Evolutionary conservation across 2,888 invertebrate species (phyloP).

Genomic region (Cataglyphis albicans): DNA sequence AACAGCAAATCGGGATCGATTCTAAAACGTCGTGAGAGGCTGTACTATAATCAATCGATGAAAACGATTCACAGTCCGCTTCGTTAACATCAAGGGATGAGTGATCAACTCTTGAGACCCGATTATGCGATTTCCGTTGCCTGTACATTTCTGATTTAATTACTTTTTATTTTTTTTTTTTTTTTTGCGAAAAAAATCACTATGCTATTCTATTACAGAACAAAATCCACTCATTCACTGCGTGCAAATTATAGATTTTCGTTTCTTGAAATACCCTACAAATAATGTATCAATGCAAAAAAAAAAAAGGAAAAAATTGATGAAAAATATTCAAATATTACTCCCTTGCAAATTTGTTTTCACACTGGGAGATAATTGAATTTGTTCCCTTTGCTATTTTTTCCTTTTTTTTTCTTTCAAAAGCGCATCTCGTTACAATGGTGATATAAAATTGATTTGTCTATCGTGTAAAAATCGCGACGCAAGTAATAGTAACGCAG

Average conservation of each 20-base stretch:
- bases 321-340: not conserved
- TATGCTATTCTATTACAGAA: not conserved
- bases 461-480: conserved; percentile 6
- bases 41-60: conserved; percentile 52
- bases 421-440: not conserved
- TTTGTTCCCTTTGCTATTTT: not conserved
- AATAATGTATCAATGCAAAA: conserved; percentile 21
- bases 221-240: not conserved
- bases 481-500: conserved; percentile 3
- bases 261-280: not conserved
- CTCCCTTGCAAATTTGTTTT: not conserved
- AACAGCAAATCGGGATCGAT: conserved; percentile 57
- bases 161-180: too few species aligned
- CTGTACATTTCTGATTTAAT: conserved; percentile 3
- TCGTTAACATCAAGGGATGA: conserved; percentile 14
- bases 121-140: not conserved
- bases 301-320: not conserved
- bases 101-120: conserved; percentile 10
- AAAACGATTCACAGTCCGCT: conserved; percentile 33
- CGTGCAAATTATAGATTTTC: not conserved
- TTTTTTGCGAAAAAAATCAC: not conserved
- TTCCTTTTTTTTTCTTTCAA: not conserved
- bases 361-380: not conserved
- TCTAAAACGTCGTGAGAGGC: conserved; percentile 57
- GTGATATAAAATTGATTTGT: conserved; percentile 23